Percentiles rank a stretch among this genome's conserved stretches.
Conservation (phyloP, 1,140 invertebrate species). For the Xylocopa sonorina region DNA sequence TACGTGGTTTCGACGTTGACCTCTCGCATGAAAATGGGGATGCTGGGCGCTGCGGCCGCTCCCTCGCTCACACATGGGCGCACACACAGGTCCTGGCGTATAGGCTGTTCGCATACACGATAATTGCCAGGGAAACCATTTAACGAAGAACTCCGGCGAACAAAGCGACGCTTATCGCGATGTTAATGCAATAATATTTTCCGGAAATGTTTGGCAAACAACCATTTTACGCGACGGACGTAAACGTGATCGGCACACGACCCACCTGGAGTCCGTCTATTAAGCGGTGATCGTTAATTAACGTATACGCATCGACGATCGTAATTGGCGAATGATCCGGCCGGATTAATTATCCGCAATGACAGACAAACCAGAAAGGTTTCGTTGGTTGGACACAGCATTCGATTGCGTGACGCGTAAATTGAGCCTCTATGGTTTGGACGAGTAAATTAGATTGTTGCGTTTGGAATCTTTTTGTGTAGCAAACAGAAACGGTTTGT, state of each 20-base stretch:
- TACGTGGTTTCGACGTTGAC: slow-evolving; percentile 33
- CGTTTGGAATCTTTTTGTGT: too few species aligned
- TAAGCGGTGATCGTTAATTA: slow-evolving; percentile 56
- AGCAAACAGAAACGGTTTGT: too few species aligned
- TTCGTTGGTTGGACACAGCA: neutral
- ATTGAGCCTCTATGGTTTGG: neutral
- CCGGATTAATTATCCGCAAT: slow-evolving; percentile 48
- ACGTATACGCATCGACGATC: slow-evolving; percentile 31
- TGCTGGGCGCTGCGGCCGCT: too few species aligned
- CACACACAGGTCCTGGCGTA: too few species aligned
- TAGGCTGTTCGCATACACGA: neutral
- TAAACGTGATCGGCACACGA: neutral
- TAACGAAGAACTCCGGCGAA: slow-evolving; percentile 19
- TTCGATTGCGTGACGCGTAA: neutral
- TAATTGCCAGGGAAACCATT: slow-evolving; percentile 20
- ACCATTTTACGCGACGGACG: neutral
- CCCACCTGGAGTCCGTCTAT: slow-evolving; percentile 7
- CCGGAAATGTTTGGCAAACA: neutral
- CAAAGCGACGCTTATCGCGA: slow-evolving; percentile 7
- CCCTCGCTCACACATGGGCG: too few species aligned
- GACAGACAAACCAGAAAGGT: neutral
- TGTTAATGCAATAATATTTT: slow-evolving; percentile 23
- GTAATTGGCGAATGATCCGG: slow-evolving; percentile 41
- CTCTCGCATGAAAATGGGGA: neutral
- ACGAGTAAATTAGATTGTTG: too few species aligned